Base-by-base conservation (phyloP, 2,888 invertebrate species). In the Caenorhabditis drosophilae region DNA sequence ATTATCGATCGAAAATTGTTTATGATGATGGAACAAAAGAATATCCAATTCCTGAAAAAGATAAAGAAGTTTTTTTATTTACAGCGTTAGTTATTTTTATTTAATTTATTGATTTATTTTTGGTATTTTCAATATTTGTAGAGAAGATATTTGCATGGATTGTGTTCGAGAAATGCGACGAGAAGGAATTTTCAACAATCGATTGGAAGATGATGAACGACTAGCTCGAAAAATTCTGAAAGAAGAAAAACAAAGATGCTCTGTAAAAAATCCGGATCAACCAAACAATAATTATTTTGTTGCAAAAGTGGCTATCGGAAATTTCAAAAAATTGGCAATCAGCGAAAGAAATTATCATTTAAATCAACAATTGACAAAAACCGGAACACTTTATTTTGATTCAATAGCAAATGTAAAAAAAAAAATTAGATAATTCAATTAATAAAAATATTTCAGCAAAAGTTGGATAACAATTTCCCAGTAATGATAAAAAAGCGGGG, bases 121-220 rank as follows among this genome's bases (percentile, higher is more conserved):
- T 9, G 12, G 12, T 12, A 31, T 31, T 31, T 36, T 36, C 36
- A 9, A 7, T 25, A 6, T 47, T 52, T 77, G 47, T 55, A 80
- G 80, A 0, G 49, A 38, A 7, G 79, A 81, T 34, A 57, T 81
- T 27, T 81, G 80, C 48, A 51, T 64, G 48, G 70, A 74, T 23
- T 81, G 80, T 46, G 60, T 76, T 15, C 42, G 52, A 23, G 54
- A 60, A 25, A 53, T 77, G 52, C 63, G 73, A 12, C 36, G 59
- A 11, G 80, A 77, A 22, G 76, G 69, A 2, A 55, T 61, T 18
- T 77, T 74, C 50, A 74, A 54, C 38, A 42, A 57, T 2, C 42
- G 48, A 9, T 51, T 80, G 6, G 73, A 74, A 15, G 60, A 68
- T 0, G 70, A 67, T 25, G 63, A 56, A 0, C 52, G 54, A 23